Evolutionary conservation across 2,888 invertebrate genomes (phyloP), one percentile per base, ranked within the genome.

Genomic region (Polyommatus iphigenia): DNA sequence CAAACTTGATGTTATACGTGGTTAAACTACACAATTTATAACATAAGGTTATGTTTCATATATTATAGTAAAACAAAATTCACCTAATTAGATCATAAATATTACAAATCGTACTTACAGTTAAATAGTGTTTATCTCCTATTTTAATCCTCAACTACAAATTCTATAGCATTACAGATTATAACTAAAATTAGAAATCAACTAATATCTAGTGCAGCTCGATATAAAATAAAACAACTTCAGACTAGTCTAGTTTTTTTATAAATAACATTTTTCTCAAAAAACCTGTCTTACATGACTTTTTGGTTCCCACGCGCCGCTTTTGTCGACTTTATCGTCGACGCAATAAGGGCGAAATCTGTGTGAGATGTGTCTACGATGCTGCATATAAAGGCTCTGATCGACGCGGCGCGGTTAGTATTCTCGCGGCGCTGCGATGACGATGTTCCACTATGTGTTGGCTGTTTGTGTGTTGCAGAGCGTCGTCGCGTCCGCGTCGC

Each of bases 381-480:
- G 29, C 6, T 29, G 15, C 67, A 87, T 89, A 89, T 88, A 90
- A 90, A 84, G 81, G 83, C 84, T 46, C 78, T 71, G 62, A 59
- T 76, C 78, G 71, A 41, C 36, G 20, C 78, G 79, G 57, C 50
- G 76, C 82, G 82, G 83, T 82, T 89, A 91, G 90, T 91, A 83
- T 82, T 85, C 83, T 83, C 80, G 79, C 80, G 85, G 83, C 83
- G 82, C 85, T 82, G 85, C 80, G 79, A 82, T 82, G 78, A 80
- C 77, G 41, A 84, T 86, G 85, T 82, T 81, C 76, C 80, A 81
- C 81, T 81, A 86, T 85, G 73, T 84, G 77, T 83, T 83, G 85
- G 86, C 85, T 84, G 84, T 90, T 82, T 89, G 87, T 87, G 87
- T 93, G 87, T 92, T 93, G 84, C 93, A 93, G 93, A 90, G 89